Evolutionary conservation across 2,888 invertebrate genomes (phyloP), one percentile per base, ranked within the genome.

Genomic region (Eucera pruinosa): DNA sequence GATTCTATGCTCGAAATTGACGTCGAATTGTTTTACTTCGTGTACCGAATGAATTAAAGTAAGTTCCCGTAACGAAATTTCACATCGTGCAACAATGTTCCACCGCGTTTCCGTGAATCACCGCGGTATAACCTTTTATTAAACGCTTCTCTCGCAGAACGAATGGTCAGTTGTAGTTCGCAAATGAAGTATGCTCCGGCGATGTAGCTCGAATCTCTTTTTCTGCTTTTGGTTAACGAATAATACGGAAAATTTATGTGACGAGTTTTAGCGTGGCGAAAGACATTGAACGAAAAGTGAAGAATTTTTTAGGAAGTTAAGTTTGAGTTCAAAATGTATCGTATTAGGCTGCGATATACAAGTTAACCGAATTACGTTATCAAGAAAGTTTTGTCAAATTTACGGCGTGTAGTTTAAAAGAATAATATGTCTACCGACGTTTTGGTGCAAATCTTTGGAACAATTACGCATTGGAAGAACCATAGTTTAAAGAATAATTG

Each of bases 1-100:
- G 62, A 62, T 62, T 67, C 65, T 23, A n/a, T 30, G 13, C 45
- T 23, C 47, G 25, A 52, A 80, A 80, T 80, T 65, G 75, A 65
- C 75, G 75, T 65, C 27, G 58, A 74, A 74, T 74, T 74, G 75
- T 75, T 75, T 74, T 39, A 74, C 74, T 52, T 30, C 43, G 43
- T 9, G 48, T n/a, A 25, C 27, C 41, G 55, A 61, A 72, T 73
- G 54, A 71, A 73, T 73, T 71, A 73, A 72, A 73, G 73, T 55
- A 61, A 54, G 48, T 62, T 72, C 11, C 20, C 13, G 30, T 20
- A 11, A 20, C 43, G 55, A 62, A 50, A 62, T 72, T 57, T 57
- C 55, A 25, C 47, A 20, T 25, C 11, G 18, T 9, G 13, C 48
- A 33, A 11, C 52, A 18, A 43, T 30, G 2, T 18, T 23, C n/a